Conservation (phyloP, 2,888 invertebrate genomes). For the Hirtodrosophila confusa region DNA sequence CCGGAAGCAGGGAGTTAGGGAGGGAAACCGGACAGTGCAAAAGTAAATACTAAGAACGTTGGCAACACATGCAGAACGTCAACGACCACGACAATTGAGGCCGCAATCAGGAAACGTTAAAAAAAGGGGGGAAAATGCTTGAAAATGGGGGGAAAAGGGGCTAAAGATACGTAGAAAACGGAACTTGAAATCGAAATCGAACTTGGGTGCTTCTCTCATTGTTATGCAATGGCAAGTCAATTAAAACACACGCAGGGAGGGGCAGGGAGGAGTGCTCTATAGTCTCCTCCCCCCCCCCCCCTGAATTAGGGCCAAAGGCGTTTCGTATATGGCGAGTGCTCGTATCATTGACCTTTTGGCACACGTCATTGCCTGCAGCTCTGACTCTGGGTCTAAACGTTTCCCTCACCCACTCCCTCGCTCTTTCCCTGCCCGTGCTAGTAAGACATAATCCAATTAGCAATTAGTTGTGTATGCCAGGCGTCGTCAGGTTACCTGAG, state of each 20-base stretch:
- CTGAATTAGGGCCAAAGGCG: conserved; percentile 67
- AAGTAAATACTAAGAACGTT: conserved; percentile 34
- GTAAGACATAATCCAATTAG: conserved; percentile 77
- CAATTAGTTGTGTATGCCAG: conserved; percentile 73
- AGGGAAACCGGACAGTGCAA: conserved; percentile 16
- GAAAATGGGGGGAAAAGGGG: neutral
- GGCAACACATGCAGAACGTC: conserved; percentile 48
- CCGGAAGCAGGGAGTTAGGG: neutral
- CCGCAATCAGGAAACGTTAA: conserved; percentile 61
- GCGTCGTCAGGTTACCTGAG: conserved; percentile 68
- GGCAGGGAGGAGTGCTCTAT: conserved; percentile 11
- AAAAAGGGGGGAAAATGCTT: neutral
- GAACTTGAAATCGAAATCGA: conserved; percentile 42
- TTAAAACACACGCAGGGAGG: conserved; percentile 53
- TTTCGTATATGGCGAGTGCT: conserved; percentile 28
- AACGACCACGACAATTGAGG: conserved; percentile 70
- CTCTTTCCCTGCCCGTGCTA: conserved; percentile 11
- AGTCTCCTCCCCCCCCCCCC: conserved; percentile 23
- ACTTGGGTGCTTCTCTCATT: conserved; percentile 54
- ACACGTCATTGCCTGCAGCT: conserved; percentile 47
- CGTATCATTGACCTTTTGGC: conserved; percentile 74
- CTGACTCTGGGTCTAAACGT: no score
- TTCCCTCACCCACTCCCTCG: neutral
- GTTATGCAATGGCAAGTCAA: conserved; percentile 79
- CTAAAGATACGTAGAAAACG: conserved; percentile 1